A percentile compares a stretch with the other conserved stretches of the same genome.
phyloP scores from a whole-genome alignment of 2,888 invertebrate genomes.

The Trilocha varians region DNA sequence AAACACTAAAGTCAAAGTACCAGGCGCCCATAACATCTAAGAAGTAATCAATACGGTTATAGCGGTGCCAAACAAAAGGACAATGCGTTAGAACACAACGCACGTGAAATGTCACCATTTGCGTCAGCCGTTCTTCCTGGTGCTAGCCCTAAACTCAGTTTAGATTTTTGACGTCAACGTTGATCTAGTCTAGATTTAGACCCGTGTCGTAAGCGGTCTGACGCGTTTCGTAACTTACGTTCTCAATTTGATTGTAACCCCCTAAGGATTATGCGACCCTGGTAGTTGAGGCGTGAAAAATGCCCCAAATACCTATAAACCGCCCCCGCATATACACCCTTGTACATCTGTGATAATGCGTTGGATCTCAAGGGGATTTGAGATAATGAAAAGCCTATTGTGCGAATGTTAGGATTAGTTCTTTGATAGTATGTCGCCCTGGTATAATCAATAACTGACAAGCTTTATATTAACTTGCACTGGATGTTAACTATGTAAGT shows the following conservation, averaged over 20 bases:
- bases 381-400: slow-evolving; percentile 21
- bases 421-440: not conserved
- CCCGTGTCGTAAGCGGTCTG: not conserved
- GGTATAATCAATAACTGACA: not conserved
- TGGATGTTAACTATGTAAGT: too few species aligned
- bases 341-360: slow-evolving; percentile 20
- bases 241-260: too few species aligned
- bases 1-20: not conserved
- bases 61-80: not conserved
- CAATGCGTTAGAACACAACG: not conserved
- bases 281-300: slow-evolving; percentile 1
- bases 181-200: slow-evolving; percentile 36
- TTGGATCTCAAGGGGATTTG: slow-evolving; percentile 20
- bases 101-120: slow-evolving; percentile 35
- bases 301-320: slow-evolving; percentile 6
- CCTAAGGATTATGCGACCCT: not conserved
- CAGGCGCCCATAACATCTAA: not conserved
- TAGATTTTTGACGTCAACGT: slow-evolving; percentile 39
- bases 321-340: slow-evolving; percentile 4
- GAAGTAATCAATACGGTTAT: not conserved
- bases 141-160: slow-evolving; percentile 33
- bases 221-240: too few species aligned
- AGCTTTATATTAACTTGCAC: too few species aligned
- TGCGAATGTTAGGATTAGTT: slow-evolving; percentile 2
- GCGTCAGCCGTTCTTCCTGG: slow-evolving; percentile 48